These are phyloP conservation scores for Lypha dubia DNA, from an alignment of 2,888 invertebrate species.

Conservation along the genomic window DNA sequence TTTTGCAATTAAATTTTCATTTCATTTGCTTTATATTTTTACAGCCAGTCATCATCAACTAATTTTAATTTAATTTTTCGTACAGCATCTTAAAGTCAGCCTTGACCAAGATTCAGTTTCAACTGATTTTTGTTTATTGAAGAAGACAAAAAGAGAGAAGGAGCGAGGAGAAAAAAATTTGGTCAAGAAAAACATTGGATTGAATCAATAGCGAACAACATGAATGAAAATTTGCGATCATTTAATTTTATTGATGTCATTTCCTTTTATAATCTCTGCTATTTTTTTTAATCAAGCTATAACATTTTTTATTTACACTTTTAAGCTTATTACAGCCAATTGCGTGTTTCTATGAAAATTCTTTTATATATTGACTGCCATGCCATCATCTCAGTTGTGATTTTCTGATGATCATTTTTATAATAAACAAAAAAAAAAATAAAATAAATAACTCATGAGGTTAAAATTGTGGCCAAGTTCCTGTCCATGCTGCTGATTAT, in stretches of 20 bases:
- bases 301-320: conserved; percentile 10
- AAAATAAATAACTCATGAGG: not conserved
- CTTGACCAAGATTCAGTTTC: conserved; percentile 51
- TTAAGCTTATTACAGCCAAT: conserved; percentile 5
- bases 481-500: conserved; percentile 58
- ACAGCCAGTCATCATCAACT: conserved; percentile 35
- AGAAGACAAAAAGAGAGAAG: conserved; percentile 16
- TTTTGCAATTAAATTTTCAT: conserved; percentile 45
- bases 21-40: conserved; percentile 34
- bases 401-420: conserved; percentile 5
- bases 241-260: conserved; percentile 67
- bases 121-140: conserved; percentile 6
- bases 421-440: not conserved
- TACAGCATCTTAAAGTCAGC: conserved; percentile 34
- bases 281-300: conserved; percentile 7
- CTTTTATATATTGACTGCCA: not conserved
- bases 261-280: conserved; percentile 63
- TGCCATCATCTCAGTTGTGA: not conserved
- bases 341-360: conserved; percentile 29
- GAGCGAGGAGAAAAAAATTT: conserved; percentile 1
- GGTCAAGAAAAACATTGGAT: conserved; percentile 32
- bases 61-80: conserved; percentile 14
- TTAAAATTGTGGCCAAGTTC: conserved; percentile 27
- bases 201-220: not conserved
- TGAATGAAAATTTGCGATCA: conserved; percentile 66